phyloP scores from a whole-genome alignment of 2,113 vertebrate species.

The Pterophyllum scalare region DNA sequence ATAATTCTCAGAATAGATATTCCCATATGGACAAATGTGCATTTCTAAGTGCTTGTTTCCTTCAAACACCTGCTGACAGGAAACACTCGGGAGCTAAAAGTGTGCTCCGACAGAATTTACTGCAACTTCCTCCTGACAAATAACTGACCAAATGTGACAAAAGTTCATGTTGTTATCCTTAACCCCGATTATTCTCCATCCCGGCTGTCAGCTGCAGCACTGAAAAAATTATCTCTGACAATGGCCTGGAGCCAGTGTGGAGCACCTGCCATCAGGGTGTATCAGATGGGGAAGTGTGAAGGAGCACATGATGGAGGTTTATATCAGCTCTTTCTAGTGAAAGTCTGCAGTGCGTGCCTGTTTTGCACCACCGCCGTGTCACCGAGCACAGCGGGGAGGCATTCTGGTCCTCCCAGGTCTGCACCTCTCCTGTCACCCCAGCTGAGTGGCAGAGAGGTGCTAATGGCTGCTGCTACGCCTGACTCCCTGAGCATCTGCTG shows the following conservation, averaged over 20 bases:
- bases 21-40: conserved; percentile 46
- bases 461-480: conserved; percentile 80
- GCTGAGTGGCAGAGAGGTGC: conserved; percentile 81
- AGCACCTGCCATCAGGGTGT: conserved; percentile 59
- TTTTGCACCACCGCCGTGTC: conserved; percentile 51
- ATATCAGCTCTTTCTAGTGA: conserved; percentile 44
- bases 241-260: conserved; percentile 66
- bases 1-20: conserved; percentile 53
- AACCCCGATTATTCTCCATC: conserved; percentile 68
- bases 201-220: conserved; percentile 50
- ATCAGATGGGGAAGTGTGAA: conserved; percentile 14
- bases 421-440: conserved; percentile 67
- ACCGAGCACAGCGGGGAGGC: conserved; percentile 46
- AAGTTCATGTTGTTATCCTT: conserved; percentile 60
- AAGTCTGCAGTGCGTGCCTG: conserved; percentile 51
- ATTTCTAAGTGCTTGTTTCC: conserved; percentile 30
- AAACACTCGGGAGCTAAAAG: not conserved
- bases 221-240: conserved; percentile 65
- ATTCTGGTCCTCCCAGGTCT: conserved; percentile 63
- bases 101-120: not conserved
- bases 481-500: conserved; percentile 80
- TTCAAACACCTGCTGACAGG: conserved; percentile 38
- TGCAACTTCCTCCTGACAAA: conserved; percentile 49
- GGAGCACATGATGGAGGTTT: conserved; percentile 2
- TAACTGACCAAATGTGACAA: conserved; percentile 70